Evolutionary conservation across 2,113 vertebrate species (phyloP), one percentile per base, ranked within the genome.

Genomic region (Lycaon pictus): DNA sequence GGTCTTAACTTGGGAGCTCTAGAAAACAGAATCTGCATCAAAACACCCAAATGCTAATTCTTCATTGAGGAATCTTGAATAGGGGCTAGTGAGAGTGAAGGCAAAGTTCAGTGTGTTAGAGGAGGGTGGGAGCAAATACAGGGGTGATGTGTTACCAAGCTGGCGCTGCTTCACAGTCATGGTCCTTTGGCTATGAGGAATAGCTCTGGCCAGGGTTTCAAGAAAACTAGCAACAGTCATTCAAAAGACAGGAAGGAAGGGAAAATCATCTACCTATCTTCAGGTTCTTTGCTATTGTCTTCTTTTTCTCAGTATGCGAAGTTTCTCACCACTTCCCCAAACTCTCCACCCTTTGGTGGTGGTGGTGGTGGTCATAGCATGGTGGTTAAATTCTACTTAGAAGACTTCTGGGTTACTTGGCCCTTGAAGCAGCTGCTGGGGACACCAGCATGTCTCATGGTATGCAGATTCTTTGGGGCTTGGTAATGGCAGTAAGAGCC

Each of bases 101-200:
- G 51, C 6, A 35, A 90, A 20, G 2, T 85, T 82, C 23, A 53
- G 3, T 9, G 0, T 53, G 7, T 80, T 22, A 6, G 3, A 2
- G 5, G 25, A 86, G 2, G 1, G 53, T 48, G 11, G 15, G 81
- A 76, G 25, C 4, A 55, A 89, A 82, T 6, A 3, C 9, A 71
- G 27, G 1, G 10, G 12, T 80, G 11, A 22, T 25, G 1, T 65
- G 13, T 11, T 17, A n/a, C 3, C 7, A 5, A 72, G 10, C 0
- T 63, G 37, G 5, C 13, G 3, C 11, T 29, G 16, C 10, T 55
- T 74, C 23, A 67, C 1, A 16, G 2, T 32, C 22, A 22, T 22
- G 29, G 83, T 60, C 22, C 11, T 58, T 77, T 71, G 5, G 23
- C 27, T n/a, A 29, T n/a, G 63, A 74, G 20, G 5, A 8, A 22